Evolutionary conservation across 2,113 vertebrate species (phyloP).

Genomic region (Argyrosomus japonicus): DNA sequence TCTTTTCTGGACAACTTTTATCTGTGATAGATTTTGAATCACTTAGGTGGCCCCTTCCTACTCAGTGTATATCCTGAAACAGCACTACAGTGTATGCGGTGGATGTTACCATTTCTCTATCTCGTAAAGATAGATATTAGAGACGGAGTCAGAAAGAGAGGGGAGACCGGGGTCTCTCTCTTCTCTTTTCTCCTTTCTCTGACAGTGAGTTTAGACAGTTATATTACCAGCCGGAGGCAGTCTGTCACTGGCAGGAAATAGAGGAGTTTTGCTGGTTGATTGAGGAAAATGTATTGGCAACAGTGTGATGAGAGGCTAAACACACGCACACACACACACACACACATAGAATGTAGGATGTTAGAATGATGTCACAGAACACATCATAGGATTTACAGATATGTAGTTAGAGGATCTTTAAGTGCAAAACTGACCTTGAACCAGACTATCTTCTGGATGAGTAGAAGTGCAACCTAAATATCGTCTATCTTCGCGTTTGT

Average conservation of each 20-base stretch:
- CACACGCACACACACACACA: background rate
- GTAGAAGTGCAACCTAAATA: no score
- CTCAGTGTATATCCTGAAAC: conserved; percentile 5
- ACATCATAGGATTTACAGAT: no score
- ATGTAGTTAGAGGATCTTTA: no score
- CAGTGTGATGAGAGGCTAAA: background rate
- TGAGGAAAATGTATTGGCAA: conserved; percentile 46
- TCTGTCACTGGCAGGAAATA: conserved; percentile 65
- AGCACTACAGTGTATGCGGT: background rate
- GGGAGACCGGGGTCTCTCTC: background rate
- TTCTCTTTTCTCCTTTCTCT: conserved; percentile 27
- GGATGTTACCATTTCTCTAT: background rate
- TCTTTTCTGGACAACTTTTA: background rate
- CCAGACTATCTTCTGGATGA: no score
- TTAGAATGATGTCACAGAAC: no score
- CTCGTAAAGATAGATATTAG: background rate
- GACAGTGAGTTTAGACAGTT: conserved; percentile 57
- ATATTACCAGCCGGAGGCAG: conserved; percentile 66
- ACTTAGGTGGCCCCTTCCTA: background rate
- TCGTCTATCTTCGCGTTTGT: no score
- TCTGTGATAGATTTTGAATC: conserved; percentile 4
- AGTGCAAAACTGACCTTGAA: no score
- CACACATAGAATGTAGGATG: background rate
- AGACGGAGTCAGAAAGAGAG: background rate
- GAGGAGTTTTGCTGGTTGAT: conserved; percentile 43